Evolutionary conservation across 2,888 invertebrate genomes (phyloP), one percentile per base, ranked within the genome.

Genomic region (Ferrisia virgata): DNA sequence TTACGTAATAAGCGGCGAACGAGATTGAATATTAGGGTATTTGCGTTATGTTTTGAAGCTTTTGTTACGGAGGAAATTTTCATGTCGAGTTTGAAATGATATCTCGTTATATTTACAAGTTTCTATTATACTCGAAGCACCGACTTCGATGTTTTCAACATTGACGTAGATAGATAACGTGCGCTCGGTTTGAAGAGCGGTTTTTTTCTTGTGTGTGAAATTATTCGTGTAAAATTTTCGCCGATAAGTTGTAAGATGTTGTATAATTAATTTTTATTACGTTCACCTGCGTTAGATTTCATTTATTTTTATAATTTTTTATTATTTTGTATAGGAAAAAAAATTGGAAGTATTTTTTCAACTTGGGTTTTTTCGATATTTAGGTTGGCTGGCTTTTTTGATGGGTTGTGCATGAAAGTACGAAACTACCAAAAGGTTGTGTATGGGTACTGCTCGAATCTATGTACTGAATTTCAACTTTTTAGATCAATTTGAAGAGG

Each of bases 1-100:
- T 64, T 64, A 64, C 64, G 64, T 64, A 64, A 64, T 64, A 64
- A 64, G 64, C 15, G 64, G 11, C 64, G 31, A 64, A 64, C 64
- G 28, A 64, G 64, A 64, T 64, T 64, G 64, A 64, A 64, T 64
- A 64, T 64, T 64, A 64, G 64, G 28, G 28, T 64, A 53, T 53
- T 53, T 64, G 43, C n/a, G 4, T 43, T 43, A 13, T 64, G 31
- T 64, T 11, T 15, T 4, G 64, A 64, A 22, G 47, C 58, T 58
- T 58, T 25, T 58, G 58, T 58, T 2, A 13, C 25, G 25, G 25
- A 9, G 31, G 4, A 58, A 8, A 25, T 64, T 64, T 64, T 64
- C 18, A 28, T 13, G 28, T 28, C 28, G 25, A 9, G 58, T 64
- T 64, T 28, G 28, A 53, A 53, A 53, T 53, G 53, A 22, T 53